Percentiles rank a stretch among this genome's conserved stretches.
Conservation (phyloP, 2,113 vertebrate genomes). For the Pachypanchax playfairii region DNA sequence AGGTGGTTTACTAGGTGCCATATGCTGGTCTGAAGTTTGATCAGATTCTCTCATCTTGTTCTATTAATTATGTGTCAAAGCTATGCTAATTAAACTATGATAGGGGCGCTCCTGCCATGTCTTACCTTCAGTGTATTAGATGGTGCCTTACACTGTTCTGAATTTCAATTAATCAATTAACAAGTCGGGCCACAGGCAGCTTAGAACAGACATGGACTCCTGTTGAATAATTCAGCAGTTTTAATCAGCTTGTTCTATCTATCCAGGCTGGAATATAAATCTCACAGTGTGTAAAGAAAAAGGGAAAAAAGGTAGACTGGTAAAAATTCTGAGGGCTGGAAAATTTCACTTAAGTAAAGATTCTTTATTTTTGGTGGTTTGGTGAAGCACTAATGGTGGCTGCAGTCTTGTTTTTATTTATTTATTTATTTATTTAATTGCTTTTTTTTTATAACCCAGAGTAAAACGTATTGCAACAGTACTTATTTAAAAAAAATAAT, state of each 20-base stretch:
- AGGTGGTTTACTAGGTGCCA: conserved; percentile 17
- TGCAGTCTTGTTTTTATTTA: no score
- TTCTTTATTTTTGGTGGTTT: conserved; percentile 3
- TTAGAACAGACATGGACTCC: conserved; percentile 47
- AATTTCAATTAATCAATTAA: conserved; percentile 79
- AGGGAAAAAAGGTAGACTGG: neutral
- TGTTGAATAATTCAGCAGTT: conserved; percentile 66
- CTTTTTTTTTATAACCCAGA: neutral
- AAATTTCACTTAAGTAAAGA: neutral
- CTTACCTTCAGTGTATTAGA: conserved; percentile 69
- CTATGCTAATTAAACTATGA: conserved; percentile 57
- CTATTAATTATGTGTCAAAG: conserved; percentile 65
- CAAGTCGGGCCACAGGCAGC: conserved; percentile 64
- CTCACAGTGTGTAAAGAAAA: neutral
- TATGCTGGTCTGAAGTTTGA: conserved; percentile 43
- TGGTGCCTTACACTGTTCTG: conserved; percentile 48
- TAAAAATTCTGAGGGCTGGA: neutral
- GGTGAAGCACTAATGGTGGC: neutral
- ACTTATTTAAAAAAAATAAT: neutral
- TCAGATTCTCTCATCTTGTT: conserved; percentile 50
- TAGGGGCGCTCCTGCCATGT: conserved; percentile 59
- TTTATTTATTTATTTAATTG: neutral
- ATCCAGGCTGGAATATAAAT: conserved; percentile 27
- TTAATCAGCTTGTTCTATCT: conserved; percentile 62
- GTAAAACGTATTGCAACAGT: neutral